Base-by-base conservation (phyloP, 1,140 invertebrate species). In the Oscheius sp. region DNA sequence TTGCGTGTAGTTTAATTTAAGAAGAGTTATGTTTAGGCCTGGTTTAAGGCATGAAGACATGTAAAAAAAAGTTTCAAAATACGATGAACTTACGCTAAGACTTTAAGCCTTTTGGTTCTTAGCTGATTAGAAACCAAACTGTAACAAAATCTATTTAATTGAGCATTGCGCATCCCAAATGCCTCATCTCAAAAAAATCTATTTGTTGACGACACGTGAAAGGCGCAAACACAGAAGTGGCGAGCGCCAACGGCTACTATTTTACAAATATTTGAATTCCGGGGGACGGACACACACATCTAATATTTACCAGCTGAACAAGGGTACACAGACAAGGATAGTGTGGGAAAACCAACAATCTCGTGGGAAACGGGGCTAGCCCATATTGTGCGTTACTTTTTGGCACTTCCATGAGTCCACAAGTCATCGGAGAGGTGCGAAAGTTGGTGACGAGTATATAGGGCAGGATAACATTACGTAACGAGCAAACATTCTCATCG, bases 251-350 rank as follows among this genome's bases (percentile, higher is more conserved):
- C 63, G 32, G 63, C 63, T 65, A 65, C 63, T 65, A 65, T 65
- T 65, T 65, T 65, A 34, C 63, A 65, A 65, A 65, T 65, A 65
- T 65, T 65, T 65, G 63, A 65, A 38, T 65, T 65, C 23, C 59
- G 23, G 28, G n/a, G 52, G 52, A n/a, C 10, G 59, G 59, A 63
- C 29, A 63, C 28, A 63, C 59, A 63, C 59, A 63, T 65, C 63
- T 36, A 65, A 65, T 65, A 65, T 65, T 65, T 65, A 42, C 63
- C 32, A 38, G 23, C 63, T 34, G 63, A 65, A 65, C 32, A 38
- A 65, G 34, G 36, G 36, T 34, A 38, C 20, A 65, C 32, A 65
- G 63, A 65, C 49, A 55, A 55, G 49, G 49, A 55, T 55, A 55
- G 49, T 55, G 49, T 55, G 49, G 49, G 49, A 55, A 55, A 55